These are phyloP conservation scores for Vesta saturnalis DNA, from an alignment of 2,888 invertebrate genomes.

Conservation along the genomic window DNA sequence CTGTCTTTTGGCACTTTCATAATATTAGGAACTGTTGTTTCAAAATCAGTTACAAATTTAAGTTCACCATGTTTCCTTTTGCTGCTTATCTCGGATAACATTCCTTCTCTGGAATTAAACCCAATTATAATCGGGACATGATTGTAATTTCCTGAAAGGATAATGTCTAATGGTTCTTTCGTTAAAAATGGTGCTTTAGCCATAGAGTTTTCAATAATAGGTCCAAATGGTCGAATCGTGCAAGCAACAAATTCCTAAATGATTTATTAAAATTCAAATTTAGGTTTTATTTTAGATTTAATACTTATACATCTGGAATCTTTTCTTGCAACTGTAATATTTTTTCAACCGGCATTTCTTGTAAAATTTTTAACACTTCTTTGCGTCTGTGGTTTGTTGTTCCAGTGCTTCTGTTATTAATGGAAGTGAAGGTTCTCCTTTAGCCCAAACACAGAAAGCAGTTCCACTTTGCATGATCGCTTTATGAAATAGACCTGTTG, in stretches of 20 bases:
- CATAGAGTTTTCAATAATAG: conserved; percentile 42
- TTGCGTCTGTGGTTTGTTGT: conserved; percentile 51
- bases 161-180: conserved; percentile 46
- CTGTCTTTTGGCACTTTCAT: conserved; percentile 38
- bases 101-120: conserved; percentile 49
- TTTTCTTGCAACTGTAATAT: conserved; percentile 46
- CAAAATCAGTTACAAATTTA: conserved; percentile 37
- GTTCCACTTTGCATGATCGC: conserved; percentile 56
- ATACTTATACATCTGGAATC: conserved; percentile 46
- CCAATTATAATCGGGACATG: conserved; percentile 51
- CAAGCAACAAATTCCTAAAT: conserved; percentile 29
- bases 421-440: conserved; percentile 52
- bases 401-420: conserved; percentile 52
- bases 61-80: conserved; percentile 34
- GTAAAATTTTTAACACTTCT: conserved; percentile 49
- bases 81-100: conserved; percentile 41
- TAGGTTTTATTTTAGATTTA: background rate
- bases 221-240: conserved; percentile 35
- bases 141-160: conserved; percentile 44
- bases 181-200: conserved; percentile 45
- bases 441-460: conserved; percentile 51
- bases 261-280: background rate
- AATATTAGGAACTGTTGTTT: conserved; percentile 42
- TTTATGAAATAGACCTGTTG: conserved; percentile 54
- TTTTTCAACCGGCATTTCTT: conserved; percentile 44